Evolutionary conservation across 2,797 vertebrate species (phyloP), one percentile per base, ranked within the genome.

Genomic region (Epinephelus awoara): DNA sequence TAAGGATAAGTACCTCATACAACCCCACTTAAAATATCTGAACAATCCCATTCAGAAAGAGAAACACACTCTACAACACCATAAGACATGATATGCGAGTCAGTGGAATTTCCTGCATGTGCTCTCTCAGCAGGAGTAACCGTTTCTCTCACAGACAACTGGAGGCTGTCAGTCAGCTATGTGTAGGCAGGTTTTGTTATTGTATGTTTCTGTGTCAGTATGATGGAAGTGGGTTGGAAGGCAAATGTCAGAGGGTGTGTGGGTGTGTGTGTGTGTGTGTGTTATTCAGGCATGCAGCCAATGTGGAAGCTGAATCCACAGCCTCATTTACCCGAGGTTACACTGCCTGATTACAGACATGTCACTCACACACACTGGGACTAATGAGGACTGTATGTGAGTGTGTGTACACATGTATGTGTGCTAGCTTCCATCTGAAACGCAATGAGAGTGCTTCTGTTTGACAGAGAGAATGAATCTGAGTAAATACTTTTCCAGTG

Each of bases 281-380:
- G 44, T 59, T 44, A 46, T 46, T 74, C 51, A 66, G 52, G 61
- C 57, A 50, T 50, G 47, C 61, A 73, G 80, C 58, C 72, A 56
- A 67, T 38, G 46, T 50, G 64, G 46, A 67, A 75, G 50, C 55
- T 19, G 12, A 6, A 77, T 67, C 78, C 29, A 29, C 47, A 47
- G 72, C 54, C 25, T 80, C 58, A 58, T 82, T 85, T 65, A 66
- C 57, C 18, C 63, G 65, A 27, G 52, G 61, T 78, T 85, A 75
- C 59, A 46, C 12, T 34, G 54, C 44, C 72, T 79, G 70, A 85
- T 79, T 77, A 79, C 67, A 77, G 49, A 77, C 68, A 40, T 57
- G 54, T 73, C 75, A 68, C 47, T 75, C 67, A 75, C 63, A 70
- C 74, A 61, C 5, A 6, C 63, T 4, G 44, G 40, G 23, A 49